These are phyloP conservation scores for Grus americana DNA, from an alignment of 2,113 vertebrate genomes.

Conservation along the genomic window DNA sequence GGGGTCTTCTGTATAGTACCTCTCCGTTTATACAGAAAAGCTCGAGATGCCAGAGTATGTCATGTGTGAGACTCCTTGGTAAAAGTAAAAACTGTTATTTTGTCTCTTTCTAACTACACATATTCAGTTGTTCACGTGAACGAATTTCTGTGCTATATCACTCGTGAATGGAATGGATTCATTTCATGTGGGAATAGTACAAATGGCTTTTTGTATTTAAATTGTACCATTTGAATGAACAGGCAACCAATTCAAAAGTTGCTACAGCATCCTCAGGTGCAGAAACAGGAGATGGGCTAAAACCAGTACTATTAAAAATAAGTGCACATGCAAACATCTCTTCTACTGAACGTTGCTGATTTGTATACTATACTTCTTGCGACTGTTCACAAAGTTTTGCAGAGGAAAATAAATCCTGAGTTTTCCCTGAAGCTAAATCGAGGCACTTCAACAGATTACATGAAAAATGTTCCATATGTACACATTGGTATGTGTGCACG, in stretches of 20 bases:
- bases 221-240: background rate
- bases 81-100: background rate
- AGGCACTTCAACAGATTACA: background rate
- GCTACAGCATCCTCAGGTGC: background rate
- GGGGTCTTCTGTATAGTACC: background rate
- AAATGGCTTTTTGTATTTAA: background rate
- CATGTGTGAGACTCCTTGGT: background rate
- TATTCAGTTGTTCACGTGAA: background rate
- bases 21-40: background rate
- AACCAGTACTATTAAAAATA: background rate
- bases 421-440: background rate
- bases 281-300: background rate
- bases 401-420: background rate
- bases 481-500: no score
- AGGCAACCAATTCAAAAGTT: background rate
- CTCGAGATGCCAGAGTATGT: background rate
- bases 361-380: background rate
- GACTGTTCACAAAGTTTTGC: background rate
- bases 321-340: background rate
- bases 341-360: background rate
- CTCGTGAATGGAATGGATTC: background rate
- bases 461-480: background rate
- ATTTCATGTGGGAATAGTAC: background rate
- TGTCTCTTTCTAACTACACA: background rate
- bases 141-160: fast-evolving